Percentiles rank a stretch among this genome's conserved stretches.
Evolutionary conservation across 2,888 invertebrate genomes (phyloP).

Genomic region (Thera obeliscata): DNA sequence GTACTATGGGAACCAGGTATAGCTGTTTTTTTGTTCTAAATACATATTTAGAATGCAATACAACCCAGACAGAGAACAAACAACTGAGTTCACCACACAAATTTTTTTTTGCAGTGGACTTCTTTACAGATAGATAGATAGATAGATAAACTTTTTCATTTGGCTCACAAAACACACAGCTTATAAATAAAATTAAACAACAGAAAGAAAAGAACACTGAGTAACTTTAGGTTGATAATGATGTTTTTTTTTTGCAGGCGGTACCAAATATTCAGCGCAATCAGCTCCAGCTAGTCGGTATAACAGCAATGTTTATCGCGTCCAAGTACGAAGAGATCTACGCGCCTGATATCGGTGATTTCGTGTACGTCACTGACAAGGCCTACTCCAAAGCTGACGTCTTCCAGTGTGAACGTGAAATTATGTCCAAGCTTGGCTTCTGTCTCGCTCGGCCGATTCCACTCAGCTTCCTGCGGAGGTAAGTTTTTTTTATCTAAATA

Average conservation of each 20-base stretch:
- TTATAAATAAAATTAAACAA: no score
- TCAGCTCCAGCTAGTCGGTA: conserved; percentile 94
- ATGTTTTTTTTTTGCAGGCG: conserved; percentile 63
- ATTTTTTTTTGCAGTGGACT: no score
- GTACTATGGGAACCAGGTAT: no score
- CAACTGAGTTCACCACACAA: no score
- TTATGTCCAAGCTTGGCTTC: conserved; percentile 90
- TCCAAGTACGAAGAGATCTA: conserved; percentile 98
- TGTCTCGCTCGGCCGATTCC: conserved; percentile 94
- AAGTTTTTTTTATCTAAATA: conserved; percentile 45
- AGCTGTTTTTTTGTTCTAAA: no score
- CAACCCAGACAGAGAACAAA: no score
- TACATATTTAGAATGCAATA: no score
- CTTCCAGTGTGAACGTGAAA: conserved; percentile 91
- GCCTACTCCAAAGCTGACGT: conserved; percentile 92
- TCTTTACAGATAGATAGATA: no score
- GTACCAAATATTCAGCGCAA: conserved; percentile 86
- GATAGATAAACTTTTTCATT: no score
- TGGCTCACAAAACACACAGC: no score
- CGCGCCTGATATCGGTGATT: conserved; percentile 93
- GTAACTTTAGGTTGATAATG: no score
- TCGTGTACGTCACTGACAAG: conserved; percentile 95
- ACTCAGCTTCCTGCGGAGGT: conserved; percentile 94
- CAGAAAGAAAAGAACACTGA: no score
- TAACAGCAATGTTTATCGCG: conserved; percentile 95